Percentiles rank a stretch among this genome's conserved stretches.
Conservation (phyloP, 1,140 invertebrate species). For the Philotrypesis tridentata region DNA sequence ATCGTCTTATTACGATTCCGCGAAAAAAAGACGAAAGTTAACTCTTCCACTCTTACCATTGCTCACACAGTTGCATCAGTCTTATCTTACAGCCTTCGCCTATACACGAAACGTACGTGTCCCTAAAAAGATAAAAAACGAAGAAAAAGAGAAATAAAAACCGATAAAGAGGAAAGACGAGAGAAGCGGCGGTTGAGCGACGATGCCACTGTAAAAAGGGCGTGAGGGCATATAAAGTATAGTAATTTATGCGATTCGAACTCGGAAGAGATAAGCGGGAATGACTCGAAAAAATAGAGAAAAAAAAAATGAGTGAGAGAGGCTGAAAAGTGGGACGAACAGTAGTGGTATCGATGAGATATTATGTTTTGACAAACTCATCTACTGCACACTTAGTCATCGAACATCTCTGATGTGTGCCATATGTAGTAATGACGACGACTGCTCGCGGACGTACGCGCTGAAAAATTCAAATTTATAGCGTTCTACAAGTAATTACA, state of each 20-base stretch:
- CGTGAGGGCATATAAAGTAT: not conserved
- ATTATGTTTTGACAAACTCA: conserved; percentile 14
- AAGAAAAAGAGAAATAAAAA: not conserved
- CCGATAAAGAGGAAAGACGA: not conserved
- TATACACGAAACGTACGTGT: not conserved
- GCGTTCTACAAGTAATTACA: too few relatives aligned
- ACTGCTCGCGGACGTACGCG: too few relatives aligned
- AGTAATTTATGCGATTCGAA: not conserved
- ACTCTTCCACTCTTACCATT: conserved; percentile 24
- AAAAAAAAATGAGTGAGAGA: not conserved
- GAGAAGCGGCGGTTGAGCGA: not conserved
- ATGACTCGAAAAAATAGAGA: not conserved
- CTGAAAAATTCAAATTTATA: too few relatives aligned
- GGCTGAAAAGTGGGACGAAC: not conserved
- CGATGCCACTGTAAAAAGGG: conserved; percentile 1
- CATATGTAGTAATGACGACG: too few relatives aligned
- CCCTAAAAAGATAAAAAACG: too few relatives aligned
- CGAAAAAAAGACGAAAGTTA: not conserved
- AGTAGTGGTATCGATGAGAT: not conserved
- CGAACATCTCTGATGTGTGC: not conserved
- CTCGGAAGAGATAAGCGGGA: not conserved
- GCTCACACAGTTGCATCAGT: conserved; percentile 7
- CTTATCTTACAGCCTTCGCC: not conserved
- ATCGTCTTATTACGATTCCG: not conserved
- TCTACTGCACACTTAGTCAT: not conserved